phyloP scores from a whole-genome alignment of 2,888 invertebrate species.

The Oscheius onirici region DNA sequence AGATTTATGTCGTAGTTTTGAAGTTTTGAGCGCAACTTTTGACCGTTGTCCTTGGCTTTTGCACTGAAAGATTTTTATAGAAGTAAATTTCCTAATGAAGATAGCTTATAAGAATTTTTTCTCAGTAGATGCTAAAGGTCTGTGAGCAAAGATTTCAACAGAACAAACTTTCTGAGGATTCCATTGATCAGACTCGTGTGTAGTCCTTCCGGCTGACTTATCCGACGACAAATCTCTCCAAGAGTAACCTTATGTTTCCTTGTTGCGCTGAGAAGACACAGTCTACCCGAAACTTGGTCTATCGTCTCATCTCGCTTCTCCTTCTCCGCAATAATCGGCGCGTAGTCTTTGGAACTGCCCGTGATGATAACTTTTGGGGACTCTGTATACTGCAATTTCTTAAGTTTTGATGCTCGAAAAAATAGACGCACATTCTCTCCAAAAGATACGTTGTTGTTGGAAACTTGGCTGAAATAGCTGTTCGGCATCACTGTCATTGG shows the following conservation, averaged over 20 bases:
- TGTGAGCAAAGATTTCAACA: no score
- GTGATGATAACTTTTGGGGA: no score
- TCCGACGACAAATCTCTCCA: constrained; percentile 30
- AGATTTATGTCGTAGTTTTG: constrained; percentile 7
- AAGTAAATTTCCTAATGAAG: no score
- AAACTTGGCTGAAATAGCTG: no score
- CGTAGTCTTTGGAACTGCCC: background rate
- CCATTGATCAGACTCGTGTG: constrained; percentile 31
- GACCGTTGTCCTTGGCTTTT: constrained; percentile 22
- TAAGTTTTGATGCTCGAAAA: no score
- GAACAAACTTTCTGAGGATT: constrained; percentile 31
- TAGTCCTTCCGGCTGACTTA: constrained; percentile 28
- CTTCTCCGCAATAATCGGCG: background rate
- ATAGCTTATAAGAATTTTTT: no score
- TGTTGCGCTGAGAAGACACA: constrained; percentile 20
- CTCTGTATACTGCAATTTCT: no score
- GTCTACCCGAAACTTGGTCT: constrained; percentile 25
- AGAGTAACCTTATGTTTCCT: constrained; percentile 25
- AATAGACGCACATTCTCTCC: no score
- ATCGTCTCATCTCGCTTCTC: background rate
- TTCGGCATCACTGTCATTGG: no score
- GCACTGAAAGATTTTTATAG: constrained; percentile 21
- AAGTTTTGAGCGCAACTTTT: background rate
- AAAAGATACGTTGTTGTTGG: no score
- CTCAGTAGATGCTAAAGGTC: no score